phyloP scores from a whole-genome alignment of 1,140 invertebrate species.

The Drosophila bifasciata region DNA sequence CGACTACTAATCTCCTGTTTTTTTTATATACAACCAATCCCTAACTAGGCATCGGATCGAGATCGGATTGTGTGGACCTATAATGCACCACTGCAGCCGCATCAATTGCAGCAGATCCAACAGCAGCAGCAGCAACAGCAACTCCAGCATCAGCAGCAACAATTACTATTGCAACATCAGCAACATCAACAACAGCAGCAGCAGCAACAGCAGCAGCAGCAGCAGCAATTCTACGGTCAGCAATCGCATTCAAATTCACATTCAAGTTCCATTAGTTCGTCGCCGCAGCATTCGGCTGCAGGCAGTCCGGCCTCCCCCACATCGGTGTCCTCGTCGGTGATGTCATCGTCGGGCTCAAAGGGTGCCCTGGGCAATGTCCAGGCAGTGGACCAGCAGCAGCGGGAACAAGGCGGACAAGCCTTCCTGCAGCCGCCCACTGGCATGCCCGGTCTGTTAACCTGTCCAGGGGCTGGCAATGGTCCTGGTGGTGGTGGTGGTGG shows the following conservation, averaged over 20 bases:
- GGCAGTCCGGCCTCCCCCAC: constrained; percentile 91
- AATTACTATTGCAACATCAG: constrained; percentile 17
- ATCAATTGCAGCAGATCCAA: constrained; percentile 74
- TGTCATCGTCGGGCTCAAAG: constrained; percentile 89
- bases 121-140: constrained; percentile 76
- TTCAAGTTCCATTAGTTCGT: constrained; percentile 85
- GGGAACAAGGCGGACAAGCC: constrained; percentile 38
- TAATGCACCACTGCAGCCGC: constrained; percentile 90
- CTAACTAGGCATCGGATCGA: constrained; percentile 75
- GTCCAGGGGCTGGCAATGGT: constrained; percentile 45
- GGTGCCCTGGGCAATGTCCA: constrained; percentile 74
- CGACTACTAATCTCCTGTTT: constrained; percentile 45
- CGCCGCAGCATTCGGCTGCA: constrained; percentile 84
- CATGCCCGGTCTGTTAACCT: constrained; percentile 64
- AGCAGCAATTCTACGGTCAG: constrained; percentile 76
- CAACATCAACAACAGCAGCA: constrained; percentile 76
- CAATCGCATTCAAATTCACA: constrained; percentile 84
- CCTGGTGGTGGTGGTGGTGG: constrained; percentile 40
- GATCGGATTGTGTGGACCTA: constrained; percentile 95
- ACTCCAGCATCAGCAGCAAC: constrained; percentile 60
- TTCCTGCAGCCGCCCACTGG: constrained; percentile 44
- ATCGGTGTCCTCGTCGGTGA: constrained; percentile 93
- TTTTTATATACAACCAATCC: constrained; percentile 13
- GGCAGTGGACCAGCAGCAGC: constrained; percentile 46
- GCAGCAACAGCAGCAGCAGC: constrained; percentile 66